phyloP scores from a whole-genome alignment of 2,888 invertebrate species.

The Hipparchia semele region DNA sequence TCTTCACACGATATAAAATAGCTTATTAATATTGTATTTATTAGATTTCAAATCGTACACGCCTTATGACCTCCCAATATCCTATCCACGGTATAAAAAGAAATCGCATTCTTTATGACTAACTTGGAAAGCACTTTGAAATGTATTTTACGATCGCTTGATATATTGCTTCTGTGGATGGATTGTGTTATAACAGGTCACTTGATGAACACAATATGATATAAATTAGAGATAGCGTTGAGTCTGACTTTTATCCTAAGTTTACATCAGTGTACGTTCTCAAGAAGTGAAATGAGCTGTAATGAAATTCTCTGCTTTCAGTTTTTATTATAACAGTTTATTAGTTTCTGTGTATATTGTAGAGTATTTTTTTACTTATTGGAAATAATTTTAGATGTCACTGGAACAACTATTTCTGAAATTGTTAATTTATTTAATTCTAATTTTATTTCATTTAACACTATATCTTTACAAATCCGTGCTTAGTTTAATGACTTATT shows the following conservation, averaged over 20 bases:
- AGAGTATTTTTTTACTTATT: no score
- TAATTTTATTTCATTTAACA: no score
- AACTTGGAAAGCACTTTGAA: constrained; percentile 8
- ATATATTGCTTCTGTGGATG: constrained; percentile 11
- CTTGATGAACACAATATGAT: constrained; percentile 22
- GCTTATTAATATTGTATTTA: constrained; percentile 40
- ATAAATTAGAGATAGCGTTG: neutral
- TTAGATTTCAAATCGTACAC: constrained; percentile 33
- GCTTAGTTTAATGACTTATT: neutral
- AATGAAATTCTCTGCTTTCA: neutral
- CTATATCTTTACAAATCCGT: neutral
- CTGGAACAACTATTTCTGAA: no score
- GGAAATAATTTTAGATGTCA: no score
- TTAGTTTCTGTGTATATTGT: neutral
- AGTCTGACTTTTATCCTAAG: neutral
- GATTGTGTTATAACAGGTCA: constrained; percentile 17
- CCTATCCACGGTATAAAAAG: constrained; percentile 16
- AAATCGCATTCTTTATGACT: constrained; percentile 5
- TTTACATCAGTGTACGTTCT: neutral
- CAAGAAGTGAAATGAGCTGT: neutral
- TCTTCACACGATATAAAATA: constrained; percentile 36
- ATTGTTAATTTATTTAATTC: no score
- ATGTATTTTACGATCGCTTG: constrained; percentile 16
- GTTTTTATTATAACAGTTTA: neutral
- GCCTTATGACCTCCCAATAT: constrained; percentile 33